phyloP scores from a whole-genome alignment of 1,140 invertebrate genomes.

The Rhopalosiphum padi region DNA sequence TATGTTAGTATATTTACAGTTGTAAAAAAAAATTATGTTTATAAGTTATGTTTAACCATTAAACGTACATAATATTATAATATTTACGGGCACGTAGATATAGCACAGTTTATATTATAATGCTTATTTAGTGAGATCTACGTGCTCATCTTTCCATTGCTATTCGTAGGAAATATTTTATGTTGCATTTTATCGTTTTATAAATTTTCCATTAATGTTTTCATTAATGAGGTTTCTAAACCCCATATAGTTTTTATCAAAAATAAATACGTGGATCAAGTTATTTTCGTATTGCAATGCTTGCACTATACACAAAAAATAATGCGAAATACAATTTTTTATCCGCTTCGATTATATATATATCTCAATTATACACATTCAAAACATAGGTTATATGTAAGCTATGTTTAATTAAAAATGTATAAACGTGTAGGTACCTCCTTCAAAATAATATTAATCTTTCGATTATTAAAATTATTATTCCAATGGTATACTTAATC shows the following conservation, averaged over 20 bases:
- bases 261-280: background rate
- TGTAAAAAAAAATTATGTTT: background rate
- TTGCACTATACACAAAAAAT: background rate
- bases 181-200: background rate
- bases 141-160: background rate
- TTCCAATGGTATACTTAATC: background rate
- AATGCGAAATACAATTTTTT: background rate
- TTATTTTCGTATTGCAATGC: background rate
- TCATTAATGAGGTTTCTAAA: conserved; percentile 20
- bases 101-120: background rate
- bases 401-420: background rate
- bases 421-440: background rate
- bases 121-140: background rate
- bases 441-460: background rate
- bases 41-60: background rate
- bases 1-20: background rate
- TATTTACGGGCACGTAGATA: background rate
- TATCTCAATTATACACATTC: background rate
- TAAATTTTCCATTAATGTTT: conserved; percentile 35
- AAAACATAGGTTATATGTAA: background rate
- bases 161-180: conserved; percentile 12
- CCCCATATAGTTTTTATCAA: background rate
- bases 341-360: background rate
- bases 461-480: background rate
- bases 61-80: background rate